Conservation (phyloP, 35 echinoderm and acorn worm species). For the Apostichopus californicus region DNA sequence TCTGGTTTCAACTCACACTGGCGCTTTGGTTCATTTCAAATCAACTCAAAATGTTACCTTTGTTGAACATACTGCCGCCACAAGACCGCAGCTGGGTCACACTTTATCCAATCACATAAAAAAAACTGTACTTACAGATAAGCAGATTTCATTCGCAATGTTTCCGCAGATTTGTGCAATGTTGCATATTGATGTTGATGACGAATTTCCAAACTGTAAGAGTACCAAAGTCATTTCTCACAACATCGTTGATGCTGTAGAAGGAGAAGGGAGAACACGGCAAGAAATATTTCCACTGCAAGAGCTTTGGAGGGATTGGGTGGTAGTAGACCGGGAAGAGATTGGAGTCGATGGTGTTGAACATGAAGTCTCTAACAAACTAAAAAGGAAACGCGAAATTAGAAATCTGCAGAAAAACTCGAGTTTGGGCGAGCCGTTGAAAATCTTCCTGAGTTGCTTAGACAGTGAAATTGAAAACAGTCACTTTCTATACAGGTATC, state of each 20-base stretch:
- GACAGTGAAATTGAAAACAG: background rate
- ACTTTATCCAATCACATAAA: background rate
- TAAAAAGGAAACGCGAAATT: background rate
- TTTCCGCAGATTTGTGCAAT: background rate
- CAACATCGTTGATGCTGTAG: background rate
- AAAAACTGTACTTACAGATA: background rate
- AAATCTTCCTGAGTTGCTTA: background rate
- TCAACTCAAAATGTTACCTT: background rate
- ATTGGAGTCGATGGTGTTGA: slow-evolving; percentile 13
- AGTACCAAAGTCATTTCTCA: background rate
- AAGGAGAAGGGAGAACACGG: background rate
- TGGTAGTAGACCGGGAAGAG: background rate
- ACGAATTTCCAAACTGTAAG: background rate
- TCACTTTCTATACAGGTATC: background rate
- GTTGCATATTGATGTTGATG: background rate
- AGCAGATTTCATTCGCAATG: background rate
- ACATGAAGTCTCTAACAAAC: background rate
- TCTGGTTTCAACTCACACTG: background rate
- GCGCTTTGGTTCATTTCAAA: background rate
- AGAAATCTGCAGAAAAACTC: background rate
- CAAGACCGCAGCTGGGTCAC: background rate
- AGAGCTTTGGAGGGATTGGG: slow-evolving; percentile 16
- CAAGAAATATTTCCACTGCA: slow-evolving; percentile 24
- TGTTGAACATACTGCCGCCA: background rate
- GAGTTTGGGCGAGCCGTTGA: background rate